phyloP scores from a whole-genome alignment of 2,888 invertebrate genomes.

The Heliconius hortense region DNA sequence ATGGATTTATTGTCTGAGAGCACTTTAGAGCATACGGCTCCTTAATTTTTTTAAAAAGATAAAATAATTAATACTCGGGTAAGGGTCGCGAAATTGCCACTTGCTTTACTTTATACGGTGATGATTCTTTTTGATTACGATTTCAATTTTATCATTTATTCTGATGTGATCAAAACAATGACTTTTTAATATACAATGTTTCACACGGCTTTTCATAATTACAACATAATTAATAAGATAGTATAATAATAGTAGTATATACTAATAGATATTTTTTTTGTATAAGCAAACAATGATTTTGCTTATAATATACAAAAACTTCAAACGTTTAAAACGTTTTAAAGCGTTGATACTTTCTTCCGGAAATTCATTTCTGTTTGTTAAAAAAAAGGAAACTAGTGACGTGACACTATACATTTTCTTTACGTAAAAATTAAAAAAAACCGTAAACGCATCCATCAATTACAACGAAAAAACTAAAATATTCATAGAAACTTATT shows the following conservation, averaged over 20 bases:
- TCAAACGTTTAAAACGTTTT: no score
- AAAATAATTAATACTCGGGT: not conserved
- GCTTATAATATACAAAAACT: not conserved
- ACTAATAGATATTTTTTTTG: not conserved
- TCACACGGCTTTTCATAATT: not conserved
- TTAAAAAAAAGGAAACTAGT: not conserved
- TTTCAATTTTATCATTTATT: not conserved
- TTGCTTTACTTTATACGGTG: conserved; percentile 2
- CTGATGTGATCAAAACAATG: not conserved
- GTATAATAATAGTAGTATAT: no score
- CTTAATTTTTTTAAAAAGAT: conserved; percentile 28
- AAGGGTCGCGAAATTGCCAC: conserved; percentile 25
- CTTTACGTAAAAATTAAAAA: not conserved
- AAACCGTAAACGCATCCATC: not conserved
- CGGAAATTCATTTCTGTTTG: not conserved
- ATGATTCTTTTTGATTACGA: not conserved
- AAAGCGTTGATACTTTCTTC: no score
- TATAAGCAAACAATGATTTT: no score
- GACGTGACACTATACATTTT: not conserved
- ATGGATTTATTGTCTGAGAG: conserved; percentile 27
- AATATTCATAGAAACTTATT: not conserved
- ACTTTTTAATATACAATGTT: not conserved
- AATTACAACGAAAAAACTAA: no score
- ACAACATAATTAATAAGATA: not conserved
- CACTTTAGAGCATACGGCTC: conserved; percentile 26